phyloP scores from a whole-genome alignment of 2,888 invertebrate species.

The Amphipyra tragopoginis region DNA sequence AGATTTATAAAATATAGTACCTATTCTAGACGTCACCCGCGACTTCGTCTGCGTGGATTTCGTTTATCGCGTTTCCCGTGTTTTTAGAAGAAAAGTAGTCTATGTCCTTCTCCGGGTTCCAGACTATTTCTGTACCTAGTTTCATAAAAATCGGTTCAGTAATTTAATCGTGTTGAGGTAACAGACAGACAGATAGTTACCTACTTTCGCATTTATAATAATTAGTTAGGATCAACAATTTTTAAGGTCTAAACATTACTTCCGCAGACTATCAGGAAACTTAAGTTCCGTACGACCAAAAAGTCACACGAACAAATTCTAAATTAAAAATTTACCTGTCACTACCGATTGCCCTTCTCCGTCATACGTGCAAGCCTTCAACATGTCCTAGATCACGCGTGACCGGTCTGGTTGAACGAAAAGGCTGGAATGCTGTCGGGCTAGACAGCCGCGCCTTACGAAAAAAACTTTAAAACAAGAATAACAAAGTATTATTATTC shows the following conservation, averaged over 20 bases:
- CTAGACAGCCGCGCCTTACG: constrained; percentile 49
- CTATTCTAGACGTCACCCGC: no score
- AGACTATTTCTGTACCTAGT: no score
- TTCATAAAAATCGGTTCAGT: no score
- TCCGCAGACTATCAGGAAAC: constrained; percentile 10
- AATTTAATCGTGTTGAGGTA: no score
- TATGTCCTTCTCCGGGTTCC: no score
- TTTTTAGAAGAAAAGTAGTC: no score
- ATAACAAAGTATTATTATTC: constrained; percentile 3
- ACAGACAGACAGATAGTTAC: no score
- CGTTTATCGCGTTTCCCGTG: no score
- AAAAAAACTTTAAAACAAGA: constrained; percentile 45
- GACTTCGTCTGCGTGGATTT: no score
- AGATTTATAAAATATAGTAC: no score
- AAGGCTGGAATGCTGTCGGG: constrained; percentile 63
- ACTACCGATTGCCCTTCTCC: constrained; percentile 55
- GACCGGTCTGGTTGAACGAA: constrained; percentile 63
- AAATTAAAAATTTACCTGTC: constrained; percentile 15
- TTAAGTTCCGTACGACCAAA: not conserved
- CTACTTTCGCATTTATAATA: no score
- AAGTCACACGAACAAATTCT: not conserved
- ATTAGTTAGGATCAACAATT: no score
- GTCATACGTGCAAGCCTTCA: constrained; percentile 63
- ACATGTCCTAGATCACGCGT: constrained; percentile 70
- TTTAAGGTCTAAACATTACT: not conserved